Evolutionary conservation across 2,888 invertebrate species (phyloP), one percentile per base, ranked within the genome.

Genomic region (Acanthosepion pharaonis): DNA sequence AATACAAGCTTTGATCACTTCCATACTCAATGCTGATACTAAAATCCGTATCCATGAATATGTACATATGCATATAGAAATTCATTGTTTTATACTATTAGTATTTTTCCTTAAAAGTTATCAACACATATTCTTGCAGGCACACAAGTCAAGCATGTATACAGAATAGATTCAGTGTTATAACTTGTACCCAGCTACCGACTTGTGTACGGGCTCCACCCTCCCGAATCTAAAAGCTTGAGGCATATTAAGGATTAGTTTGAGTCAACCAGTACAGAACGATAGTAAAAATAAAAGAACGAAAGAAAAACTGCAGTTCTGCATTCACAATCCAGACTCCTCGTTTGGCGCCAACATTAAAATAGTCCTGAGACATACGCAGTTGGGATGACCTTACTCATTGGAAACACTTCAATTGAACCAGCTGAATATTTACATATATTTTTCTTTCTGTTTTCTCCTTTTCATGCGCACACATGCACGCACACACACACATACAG

Each of bases 161-260:
- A 59, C 23, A 23, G 20, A 23, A 59, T 59, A 5, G 59, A 59
- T 1, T 23, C 78, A 78, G 78, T n/a, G 78, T 78, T 78, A n/a
- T 33, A 78, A 78, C 11, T 78, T 78, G 78, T 78, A 78, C 78
- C 78, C n/a, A 78, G n/a, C 78, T 78, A 78, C 78, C 78, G n/a
- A 78, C 4, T 11, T 78, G n/a, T 78, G 78, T 78, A 78, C 78
- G 78, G 5, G 9, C n/a, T 78, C 11, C 78, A 78, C 78, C 78
- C 78, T n/a, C n/a, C 78, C 78, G 78, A 78, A 78, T 78, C 78
- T 78, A 78, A 78, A 78, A 78, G 78, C 78, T 78, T 59, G 78
- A 18, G 78, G 78, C 78, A 33, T n/a, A 33, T 78, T 78, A 78
- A 78, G 78, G 78, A 78, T 78, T 78, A 78, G 78, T 23, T 78